Base-by-base conservation (phyloP, 2,888 invertebrate genomes). In the Drosophila barbarae region DNA sequence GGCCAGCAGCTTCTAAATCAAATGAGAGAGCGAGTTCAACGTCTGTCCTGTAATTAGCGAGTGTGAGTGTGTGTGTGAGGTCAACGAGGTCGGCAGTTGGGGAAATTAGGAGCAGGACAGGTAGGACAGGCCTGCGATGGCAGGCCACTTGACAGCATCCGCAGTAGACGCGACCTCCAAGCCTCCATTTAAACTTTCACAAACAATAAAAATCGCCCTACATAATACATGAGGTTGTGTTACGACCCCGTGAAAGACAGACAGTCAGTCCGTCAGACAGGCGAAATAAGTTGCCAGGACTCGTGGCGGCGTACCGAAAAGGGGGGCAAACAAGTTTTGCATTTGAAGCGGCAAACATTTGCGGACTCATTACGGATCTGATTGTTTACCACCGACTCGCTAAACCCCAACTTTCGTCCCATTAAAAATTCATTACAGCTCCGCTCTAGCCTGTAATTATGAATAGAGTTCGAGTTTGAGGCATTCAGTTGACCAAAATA, bases 341-440 rank as follows among this genome's bases (percentile, higher is more conserved):
- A 76, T 63, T 76, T 82, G 67, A 73, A 67, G 50, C 26, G 44
- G 47, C 23, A 69, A 69, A 42, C 49, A 69, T 53, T 63, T 69
- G 38, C 49, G 23, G 61, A 60, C 65, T 74, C 74, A 77, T 80
- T 80, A 74, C 47, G 36, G 21, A 47, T 44, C 49, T 39, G 50
- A 61, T 80, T 77, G 56, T 61, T 56, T 66, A 46, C 64, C 56
- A 34, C 49, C n/a, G 26, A 44, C 21, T 44, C 23, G 47, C 30
- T 30, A 10, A 10, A 9, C 42, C 28, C 15, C 54, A 69, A 46
- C 44, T 39, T 56, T 56, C 13, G 23, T 8, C 18, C 74, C 69
- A 82, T 86, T 84, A 81, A 71, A 77, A 77, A 77, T 86, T 83
- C 83, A 84, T 83, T 76, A 63, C 61, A 73, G 71, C 70, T 74